These are phyloP conservation scores for Ichneumoninae sp. DNA, from an alignment of 2,888 invertebrate genomes.

Conservation along the genomic window DNA sequence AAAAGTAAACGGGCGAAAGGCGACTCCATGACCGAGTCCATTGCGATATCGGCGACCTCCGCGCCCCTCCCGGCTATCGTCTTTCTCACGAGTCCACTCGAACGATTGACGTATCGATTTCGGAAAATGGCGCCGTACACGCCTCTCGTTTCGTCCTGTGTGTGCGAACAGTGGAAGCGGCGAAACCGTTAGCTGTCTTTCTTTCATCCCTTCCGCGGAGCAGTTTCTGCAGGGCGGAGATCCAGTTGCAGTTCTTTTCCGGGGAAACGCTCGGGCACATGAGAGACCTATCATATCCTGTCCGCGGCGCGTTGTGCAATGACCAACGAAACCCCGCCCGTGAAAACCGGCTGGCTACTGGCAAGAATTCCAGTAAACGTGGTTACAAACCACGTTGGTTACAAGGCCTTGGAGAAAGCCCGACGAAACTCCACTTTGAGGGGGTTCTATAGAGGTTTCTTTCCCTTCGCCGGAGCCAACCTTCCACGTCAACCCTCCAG, in stretches of 20 bases:
- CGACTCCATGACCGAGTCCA: constrained; percentile 38
- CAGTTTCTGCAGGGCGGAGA: neutral
- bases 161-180: constrained; percentile 1
- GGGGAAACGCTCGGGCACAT: constrained; percentile 18
- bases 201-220: constrained; percentile 41
- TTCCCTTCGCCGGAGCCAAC: neutral
- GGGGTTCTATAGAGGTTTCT: constrained; percentile 21
- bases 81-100: constrained; percentile 65
- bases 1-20: constrained; percentile 17
- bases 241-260: constrained; percentile 35
- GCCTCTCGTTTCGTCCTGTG: constrained; percentile 7
- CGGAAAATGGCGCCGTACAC: constrained; percentile 46
- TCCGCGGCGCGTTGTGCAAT: constrained; percentile 9
- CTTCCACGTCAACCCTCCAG: constrained; percentile 2
- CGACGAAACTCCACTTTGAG: constrained; percentile 35
- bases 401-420: neutral
- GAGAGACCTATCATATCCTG: constrained; percentile 22
- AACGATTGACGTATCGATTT: constrained; percentile 82
- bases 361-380: neutral
- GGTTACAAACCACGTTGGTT: too few relatives aligned
- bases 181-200: constrained; percentile 4
- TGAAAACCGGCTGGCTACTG: neutral
- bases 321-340: neutral
- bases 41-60: constrained; percentile 58
- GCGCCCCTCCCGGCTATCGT: constrained; percentile 51